phyloP scores from a whole-genome alignment of 2,888 invertebrate species.

The Tiliacea citrago region DNA sequence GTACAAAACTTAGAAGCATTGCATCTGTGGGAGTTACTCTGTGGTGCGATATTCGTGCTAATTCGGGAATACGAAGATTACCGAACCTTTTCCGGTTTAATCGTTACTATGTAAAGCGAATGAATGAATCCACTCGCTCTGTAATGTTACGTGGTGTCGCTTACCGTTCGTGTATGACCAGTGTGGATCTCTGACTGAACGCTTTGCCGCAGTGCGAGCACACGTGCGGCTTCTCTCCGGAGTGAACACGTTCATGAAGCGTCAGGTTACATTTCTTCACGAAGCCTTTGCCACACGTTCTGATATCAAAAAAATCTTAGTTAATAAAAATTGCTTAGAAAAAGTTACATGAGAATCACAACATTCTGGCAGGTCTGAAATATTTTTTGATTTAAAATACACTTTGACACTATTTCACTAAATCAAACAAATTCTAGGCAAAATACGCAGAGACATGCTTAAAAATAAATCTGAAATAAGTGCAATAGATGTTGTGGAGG shows the following conservation, averaged over 20 bases:
- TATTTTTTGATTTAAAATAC: background rate
- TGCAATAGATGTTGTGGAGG: background rate
- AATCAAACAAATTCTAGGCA: background rate
- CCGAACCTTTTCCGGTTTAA: background rate
- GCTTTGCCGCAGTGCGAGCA: slow-evolving; percentile 92
- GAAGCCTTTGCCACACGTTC: slow-evolving; percentile 90
- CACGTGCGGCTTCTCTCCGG: slow-evolving; percentile 91
- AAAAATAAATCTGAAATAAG: background rate
- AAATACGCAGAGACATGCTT: background rate
- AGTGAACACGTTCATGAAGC: slow-evolving; percentile 91
- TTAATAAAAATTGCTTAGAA: background rate
- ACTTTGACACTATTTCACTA: background rate
- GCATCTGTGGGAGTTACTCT: background rate
- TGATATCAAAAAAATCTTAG: slow-evolving; percentile 50
- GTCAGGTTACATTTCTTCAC: slow-evolving; percentile 91
- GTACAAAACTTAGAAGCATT: background rate
- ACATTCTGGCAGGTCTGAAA: background rate
- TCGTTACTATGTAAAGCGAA: background rate
- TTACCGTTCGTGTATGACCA: slow-evolving; percentile 91
- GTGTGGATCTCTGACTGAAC: slow-evolving; percentile 91
- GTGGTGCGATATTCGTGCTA: background rate
- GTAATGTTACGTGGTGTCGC: background rate
- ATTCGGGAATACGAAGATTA: background rate
- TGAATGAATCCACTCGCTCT: background rate
- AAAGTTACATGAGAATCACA: background rate